These are phyloP conservation scores for Congeria kusceri DNA, from an alignment of 2,888 invertebrate genomes.

Conservation along the genomic window DNA sequence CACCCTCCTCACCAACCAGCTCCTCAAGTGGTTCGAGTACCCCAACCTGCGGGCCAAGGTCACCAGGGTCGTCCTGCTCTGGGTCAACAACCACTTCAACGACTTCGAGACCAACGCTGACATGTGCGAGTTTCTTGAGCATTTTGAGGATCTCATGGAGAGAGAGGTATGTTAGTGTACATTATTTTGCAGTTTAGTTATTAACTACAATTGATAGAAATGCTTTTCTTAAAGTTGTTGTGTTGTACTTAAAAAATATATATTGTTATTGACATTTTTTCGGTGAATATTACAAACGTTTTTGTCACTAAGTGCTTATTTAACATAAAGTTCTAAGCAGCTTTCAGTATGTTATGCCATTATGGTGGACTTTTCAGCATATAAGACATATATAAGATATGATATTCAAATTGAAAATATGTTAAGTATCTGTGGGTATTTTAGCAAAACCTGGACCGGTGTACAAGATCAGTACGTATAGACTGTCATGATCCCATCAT, in stretches of 20 bases:
- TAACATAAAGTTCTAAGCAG: too few species aligned
- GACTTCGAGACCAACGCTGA: constrained; percentile 91
- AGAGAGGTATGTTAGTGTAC: constrained; percentile 87
- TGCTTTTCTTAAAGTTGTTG: too few species aligned
- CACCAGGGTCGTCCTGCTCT: constrained; percentile 96
- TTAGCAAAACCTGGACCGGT: constrained; percentile 56
- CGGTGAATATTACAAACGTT: too few species aligned
- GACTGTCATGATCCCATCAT: background rate
- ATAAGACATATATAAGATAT: background rate
- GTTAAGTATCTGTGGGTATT: constrained; percentile 9
- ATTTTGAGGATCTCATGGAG: constrained; percentile 94
- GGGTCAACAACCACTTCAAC: constrained; percentile 93
- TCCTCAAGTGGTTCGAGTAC: constrained; percentile 82
- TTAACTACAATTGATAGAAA: too few species aligned
- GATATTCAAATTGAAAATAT: background rate
- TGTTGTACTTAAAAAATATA: too few species aligned
- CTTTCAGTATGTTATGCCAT: too few species aligned
- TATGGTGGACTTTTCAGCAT: background rate
- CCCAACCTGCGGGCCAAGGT: constrained; percentile 87
- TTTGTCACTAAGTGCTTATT: too few species aligned
- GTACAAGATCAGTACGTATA: constrained; percentile 53
- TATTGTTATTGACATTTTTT: too few species aligned
- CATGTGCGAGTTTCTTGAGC: constrained; percentile 98
- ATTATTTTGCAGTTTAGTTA: too few species aligned
- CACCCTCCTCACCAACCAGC: constrained; percentile 91